Percentiles rank a stretch among this genome's conserved stretches.
These are phyloP conservation scores for Cassiopea andromeda DNA, from an alignment of 30 jellyfish, hydroid and myxozoan species.

Conservation along the genomic window DNA sequence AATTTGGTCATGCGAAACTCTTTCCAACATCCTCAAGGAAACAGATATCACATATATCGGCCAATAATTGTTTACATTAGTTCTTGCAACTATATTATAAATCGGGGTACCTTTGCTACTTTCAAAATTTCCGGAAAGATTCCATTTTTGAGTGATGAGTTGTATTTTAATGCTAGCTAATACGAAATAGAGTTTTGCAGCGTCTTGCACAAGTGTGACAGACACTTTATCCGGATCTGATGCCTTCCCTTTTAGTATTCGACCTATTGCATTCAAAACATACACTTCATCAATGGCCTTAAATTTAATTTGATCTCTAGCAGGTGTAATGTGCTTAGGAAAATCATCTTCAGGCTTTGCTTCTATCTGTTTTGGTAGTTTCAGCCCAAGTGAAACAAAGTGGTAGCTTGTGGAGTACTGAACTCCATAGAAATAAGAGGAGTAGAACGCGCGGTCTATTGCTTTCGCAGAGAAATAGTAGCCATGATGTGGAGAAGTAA, in stretches of 20 bases:
- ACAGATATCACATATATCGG: constrained; percentile 37
- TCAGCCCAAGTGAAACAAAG: constrained; percentile 30
- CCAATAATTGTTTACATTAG: constrained; percentile 9
- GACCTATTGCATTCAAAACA: neutral
- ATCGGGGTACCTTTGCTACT: constrained; percentile 33
- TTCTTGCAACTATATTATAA: neutral
- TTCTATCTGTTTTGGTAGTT: constrained; percentile 8
- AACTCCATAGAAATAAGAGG: too few species aligned
- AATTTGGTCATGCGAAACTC: constrained; percentile 2
- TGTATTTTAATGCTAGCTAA: constrained; percentile 19
- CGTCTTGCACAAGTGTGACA: constrained; percentile 4
- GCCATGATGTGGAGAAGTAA: too few species aligned
- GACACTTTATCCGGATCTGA: neutral
- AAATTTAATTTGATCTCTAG: neutral
- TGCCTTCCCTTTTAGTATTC: constrained; percentile 12
- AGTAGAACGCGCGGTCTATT: too few species aligned
- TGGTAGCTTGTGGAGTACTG: neutral
- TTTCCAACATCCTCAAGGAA: constrained; percentile 24
- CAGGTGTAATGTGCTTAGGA: neutral
- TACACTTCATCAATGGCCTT: neutral
- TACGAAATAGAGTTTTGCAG: constrained; percentile 10
- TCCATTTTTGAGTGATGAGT: constrained; percentile 29
- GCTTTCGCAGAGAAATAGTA: too few species aligned
- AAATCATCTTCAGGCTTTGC: neutral
- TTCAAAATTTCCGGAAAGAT: constrained; percentile 21